Evolutionary conservation across 2,888 invertebrate genomes (phyloP).

Genomic region (Drosophila meridiana): DNA sequence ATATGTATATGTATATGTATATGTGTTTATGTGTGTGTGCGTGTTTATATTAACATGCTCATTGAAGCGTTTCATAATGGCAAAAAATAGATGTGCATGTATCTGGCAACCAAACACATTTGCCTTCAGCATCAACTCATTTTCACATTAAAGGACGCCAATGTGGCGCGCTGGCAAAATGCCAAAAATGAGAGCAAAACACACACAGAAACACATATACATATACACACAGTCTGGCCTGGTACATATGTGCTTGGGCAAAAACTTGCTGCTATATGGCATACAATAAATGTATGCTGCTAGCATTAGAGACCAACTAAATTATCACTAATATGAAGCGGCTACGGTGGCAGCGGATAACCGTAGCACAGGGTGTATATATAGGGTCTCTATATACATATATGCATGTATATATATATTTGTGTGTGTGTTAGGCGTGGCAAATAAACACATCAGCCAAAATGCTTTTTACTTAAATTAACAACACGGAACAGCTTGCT

Average conservation of each 20-base stretch:
- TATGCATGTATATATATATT: slow-evolving; percentile 4
- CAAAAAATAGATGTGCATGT: slow-evolving; percentile 32
- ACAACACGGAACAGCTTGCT: slow-evolving; percentile 71
- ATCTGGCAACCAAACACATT: slow-evolving; percentile 61
- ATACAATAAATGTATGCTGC: slow-evolving; percentile 60
- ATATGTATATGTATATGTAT: slow-evolving; percentile 3
- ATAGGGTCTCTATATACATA: not conserved
- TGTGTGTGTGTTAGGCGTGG: slow-evolving; percentile 63
- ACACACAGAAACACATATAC: slow-evolving; percentile 13
- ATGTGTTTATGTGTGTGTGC: slow-evolving; percentile 17
- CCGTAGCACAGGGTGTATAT: not conserved
- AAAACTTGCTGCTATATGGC: slow-evolving; percentile 6
- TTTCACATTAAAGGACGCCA: slow-evolving; percentile 79
- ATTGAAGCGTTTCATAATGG: slow-evolving; percentile 77
- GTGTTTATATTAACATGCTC: slow-evolving; percentile 46
- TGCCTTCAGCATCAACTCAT: slow-evolving; percentile 70
- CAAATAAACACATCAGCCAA: slow-evolving; percentile 80
- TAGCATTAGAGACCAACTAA: slow-evolving; percentile 77
- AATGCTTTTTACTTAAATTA: slow-evolving; percentile 81
- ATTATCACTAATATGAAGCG: slow-evolving; percentile 76
- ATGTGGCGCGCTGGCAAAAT: slow-evolving; percentile 77
- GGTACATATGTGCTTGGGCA: slow-evolving; percentile 27
- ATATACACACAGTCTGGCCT: not conserved
- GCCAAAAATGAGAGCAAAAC: slow-evolving; percentile 62
- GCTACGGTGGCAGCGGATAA: slow-evolving; percentile 34